A percentile compares a stretch with the other conserved stretches of the same genome.
Evolutionary conservation across 64 coral and sea anemone species (phyloP).

Genomic region (Montipora efflorescens): DNA sequence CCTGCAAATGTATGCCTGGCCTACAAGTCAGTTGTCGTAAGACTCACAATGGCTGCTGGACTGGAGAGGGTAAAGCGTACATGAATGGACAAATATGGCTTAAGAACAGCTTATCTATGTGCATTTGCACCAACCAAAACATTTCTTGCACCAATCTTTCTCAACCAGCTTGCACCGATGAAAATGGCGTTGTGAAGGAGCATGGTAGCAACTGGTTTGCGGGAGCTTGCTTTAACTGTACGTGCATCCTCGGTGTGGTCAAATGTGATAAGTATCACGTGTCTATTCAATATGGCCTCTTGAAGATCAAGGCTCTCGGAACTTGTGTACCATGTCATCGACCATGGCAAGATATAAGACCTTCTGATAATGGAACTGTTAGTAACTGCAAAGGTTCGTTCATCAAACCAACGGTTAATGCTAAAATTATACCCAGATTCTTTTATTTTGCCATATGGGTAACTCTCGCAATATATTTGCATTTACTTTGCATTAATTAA

Average conservation of each 20-base stretch:
- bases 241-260: background rate
- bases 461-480: too few species aligned
- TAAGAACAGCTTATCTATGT: constrained; percentile 4
- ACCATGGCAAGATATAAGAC: background rate
- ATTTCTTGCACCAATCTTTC: constrained; percentile 27
- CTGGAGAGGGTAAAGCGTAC: background rate
- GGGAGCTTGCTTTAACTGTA: constrained; percentile 28
- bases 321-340: constrained; percentile 17
- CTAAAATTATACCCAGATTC: too few species aligned
- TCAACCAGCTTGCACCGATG: constrained; percentile 37
- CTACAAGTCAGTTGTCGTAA: background rate
- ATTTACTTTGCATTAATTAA: too few species aligned
- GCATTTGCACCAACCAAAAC: background rate
- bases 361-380: constrained; percentile 15
- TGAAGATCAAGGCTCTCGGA: background rate
- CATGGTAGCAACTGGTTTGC: constrained; percentile 33
- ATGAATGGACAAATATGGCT: constrained; percentile 9
- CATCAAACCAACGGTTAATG: too few species aligned
- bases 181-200: background rate
- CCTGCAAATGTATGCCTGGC: background rate
- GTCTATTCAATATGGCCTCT: constrained; percentile 5
- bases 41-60: constrained; percentile 31
- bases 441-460: too few species aligned
- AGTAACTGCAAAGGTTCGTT: background rate
- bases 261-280: constrained; percentile 26